Evolutionary conservation across 2,113 vertebrate genomes (phyloP), one percentile per base, ranked within the genome.

Genomic region (Centropristis striata): DNA sequence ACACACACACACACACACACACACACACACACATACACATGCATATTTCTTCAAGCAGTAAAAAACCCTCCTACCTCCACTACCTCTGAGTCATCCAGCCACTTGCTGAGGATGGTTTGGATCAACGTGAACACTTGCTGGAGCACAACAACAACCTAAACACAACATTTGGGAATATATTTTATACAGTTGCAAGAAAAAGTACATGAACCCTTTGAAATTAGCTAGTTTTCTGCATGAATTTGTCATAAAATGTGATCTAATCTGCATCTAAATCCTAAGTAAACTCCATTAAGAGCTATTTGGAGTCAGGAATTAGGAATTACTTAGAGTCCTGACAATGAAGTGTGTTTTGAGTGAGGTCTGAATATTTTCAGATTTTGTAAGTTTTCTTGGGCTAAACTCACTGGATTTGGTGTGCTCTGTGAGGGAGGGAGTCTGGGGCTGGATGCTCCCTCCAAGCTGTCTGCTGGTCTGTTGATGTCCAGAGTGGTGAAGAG

Each of bases 41-140:
- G 5, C 23, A 32, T 60, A 18, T 79, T 71, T 32, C 80, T 64
- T 32, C 8, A 49, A 36, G 18, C 16, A 25, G 50, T 25, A 49
- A 46, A 51, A 66, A 39, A 18, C 4, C 71, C 50, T 78, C 94
- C 94, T 92, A 99, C 98, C 97, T 99, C 97, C 5, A 99, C 98
- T 84, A 99, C 96, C 37, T 99, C 97, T 9, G 96, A 95, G 89
- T 99, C 97, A 75, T 97, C 96, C 46, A 99, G 88, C 98, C 98
- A 99, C 85, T 97, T 98, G 94, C 96, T 97, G 82, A 99, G 95
- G 86, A 99, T 94, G 85, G 95, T 97, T 93, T 98, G 96, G 90
- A 99, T 97, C 85, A 99, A 92, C 63, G 98, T 93, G 92, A 98
- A 99, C 81, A 98, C 96, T 85, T 99, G 96, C 93, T 98, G 97